phyloP scores from a whole-genome alignment of 2,888 invertebrate species.

The Amphipyra berbera region DNA sequence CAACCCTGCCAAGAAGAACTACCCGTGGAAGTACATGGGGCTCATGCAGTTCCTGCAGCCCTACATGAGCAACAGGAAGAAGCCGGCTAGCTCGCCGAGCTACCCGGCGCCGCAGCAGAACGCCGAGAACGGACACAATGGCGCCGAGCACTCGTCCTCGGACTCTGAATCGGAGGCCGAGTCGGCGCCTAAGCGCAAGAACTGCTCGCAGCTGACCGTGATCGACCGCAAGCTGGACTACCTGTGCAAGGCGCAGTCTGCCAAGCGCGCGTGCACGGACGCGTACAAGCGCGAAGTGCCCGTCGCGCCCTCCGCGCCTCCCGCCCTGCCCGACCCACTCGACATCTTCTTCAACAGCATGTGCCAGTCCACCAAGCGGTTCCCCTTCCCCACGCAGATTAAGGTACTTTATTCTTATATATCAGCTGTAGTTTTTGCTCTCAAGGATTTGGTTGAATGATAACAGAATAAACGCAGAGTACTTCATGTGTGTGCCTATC shows the following conservation, averaged over 20 bases:
- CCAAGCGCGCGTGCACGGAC: slow-evolving; percentile 56
- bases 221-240: slow-evolving; percentile 78
- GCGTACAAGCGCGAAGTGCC: slow-evolving; percentile 47
- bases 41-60: slow-evolving; percentile 86
- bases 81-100: slow-evolving; percentile 67
- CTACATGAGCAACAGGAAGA: slow-evolving; percentile 83
- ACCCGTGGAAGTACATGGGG: slow-evolving; percentile 84
- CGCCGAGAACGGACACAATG: slow-evolving; percentile 49
- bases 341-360: slow-evolving; percentile 86
- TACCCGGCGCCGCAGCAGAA: slow-evolving; percentile 51
- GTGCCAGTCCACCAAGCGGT: slow-evolving; percentile 84
- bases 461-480: too few relatives aligned
- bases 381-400: slow-evolving; percentile 82
- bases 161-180: slow-evolving; percentile 66
- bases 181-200: slow-evolving; percentile 68
- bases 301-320: slow-evolving; percentile 27
- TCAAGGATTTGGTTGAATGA: too few relatives aligned
- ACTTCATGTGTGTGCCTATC: too few relatives aligned
- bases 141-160: slow-evolving; percentile 50
- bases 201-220: slow-evolving; percentile 67
- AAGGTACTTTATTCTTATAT: slow-evolving; percentile 47
- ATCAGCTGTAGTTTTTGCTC: too few relatives aligned
- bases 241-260: slow-evolving; percentile 69
- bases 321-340: slow-evolving; percentile 73
- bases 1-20: slow-evolving; percentile 70